Evolutionary conservation across 2,797 vertebrate genomes (phyloP).

Genomic region (Aeoliscus strigatus): DNA sequence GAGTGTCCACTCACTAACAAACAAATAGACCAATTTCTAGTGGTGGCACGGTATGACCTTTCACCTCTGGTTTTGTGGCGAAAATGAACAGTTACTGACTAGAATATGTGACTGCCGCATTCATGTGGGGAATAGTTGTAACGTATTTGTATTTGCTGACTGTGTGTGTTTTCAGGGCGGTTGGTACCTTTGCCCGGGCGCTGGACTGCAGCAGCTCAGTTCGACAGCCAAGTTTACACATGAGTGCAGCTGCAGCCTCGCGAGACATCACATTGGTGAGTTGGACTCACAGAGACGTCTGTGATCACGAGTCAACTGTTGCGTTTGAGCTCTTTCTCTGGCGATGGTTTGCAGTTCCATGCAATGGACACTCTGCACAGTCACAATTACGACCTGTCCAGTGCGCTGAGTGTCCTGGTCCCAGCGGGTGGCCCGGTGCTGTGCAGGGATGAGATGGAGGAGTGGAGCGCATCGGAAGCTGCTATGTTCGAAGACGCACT

Average conservation of each 20-base stretch:
- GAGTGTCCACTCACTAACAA: conserved; percentile 93
- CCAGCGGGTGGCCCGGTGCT: conserved; percentile 92
- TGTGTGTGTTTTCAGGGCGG: conserved; percentile 74
- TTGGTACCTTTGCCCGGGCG: conserved; percentile 93
- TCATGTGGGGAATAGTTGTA: no score
- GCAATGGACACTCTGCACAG: conserved; percentile 96
- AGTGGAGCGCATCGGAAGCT: conserved; percentile 96
- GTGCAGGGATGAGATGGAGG: conserved; percentile 96
- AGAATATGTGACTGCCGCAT: no score
- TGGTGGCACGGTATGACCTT: conserved; percentile 89
- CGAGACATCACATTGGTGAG: conserved; percentile 95
- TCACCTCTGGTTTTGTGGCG: neutral
- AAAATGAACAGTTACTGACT: neutral
- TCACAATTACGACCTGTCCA: conserved; percentile 90
- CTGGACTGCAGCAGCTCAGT: conserved; percentile 97
- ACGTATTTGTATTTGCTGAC: neutral
- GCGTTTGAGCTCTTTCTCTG: conserved; percentile 5
- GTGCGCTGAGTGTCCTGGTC: conserved; percentile 89
- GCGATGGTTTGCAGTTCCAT: conserved; percentile 79
- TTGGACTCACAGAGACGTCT: neutral
- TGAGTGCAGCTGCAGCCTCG: conserved; percentile 96
- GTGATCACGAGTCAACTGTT: no score
- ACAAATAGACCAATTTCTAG: conserved; percentile 98
- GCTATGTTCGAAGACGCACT: conserved; percentile 95
- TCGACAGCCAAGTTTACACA: conserved; percentile 94